Evolutionary conservation across 1,140 invertebrate species (phyloP).

Genomic region (Manduca sexta): DNA sequence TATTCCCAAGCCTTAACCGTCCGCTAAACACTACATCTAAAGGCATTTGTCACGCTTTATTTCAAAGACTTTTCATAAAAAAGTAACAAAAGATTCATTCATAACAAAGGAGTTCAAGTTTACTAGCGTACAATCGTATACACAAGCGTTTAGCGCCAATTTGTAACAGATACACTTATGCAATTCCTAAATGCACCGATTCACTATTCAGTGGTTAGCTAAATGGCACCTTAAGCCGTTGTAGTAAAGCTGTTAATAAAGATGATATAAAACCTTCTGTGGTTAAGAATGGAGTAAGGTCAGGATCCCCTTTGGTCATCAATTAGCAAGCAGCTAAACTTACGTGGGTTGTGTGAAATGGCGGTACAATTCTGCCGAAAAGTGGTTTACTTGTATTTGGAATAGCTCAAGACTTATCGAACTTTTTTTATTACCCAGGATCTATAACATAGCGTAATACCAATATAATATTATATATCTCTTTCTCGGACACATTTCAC

Average conservation of each 20-base stretch:
- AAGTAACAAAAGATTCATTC: constrained; percentile 24
- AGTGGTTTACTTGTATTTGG: no score
- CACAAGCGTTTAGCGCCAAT: constrained; percentile 20
- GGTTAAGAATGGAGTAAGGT: constrained; percentile 26
- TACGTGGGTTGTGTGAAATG: constrained; percentile 30
- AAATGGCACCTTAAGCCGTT: constrained; percentile 13
- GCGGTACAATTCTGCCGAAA: constrained; percentile 6
- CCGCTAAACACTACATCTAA: not conserved
- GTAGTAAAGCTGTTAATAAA: constrained; percentile 7
- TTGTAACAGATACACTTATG: not conserved
- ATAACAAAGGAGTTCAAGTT: constrained; percentile 53
- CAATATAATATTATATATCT: no score
- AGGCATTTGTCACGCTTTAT: not conserved
- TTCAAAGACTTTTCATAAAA: constrained; percentile 1
- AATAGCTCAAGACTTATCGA: no score
- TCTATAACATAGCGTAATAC: no score
- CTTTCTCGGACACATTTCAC: no score
- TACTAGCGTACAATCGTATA: constrained; percentile 35
- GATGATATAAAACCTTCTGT: not conserved
- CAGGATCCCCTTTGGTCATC: constrained; percentile 29
- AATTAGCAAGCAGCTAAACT: constrained; percentile 32
- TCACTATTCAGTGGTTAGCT: not conserved
- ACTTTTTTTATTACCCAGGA: not conserved
- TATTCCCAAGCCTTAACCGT: no score
- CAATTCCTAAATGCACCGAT: no score